These are phyloP conservation scores for Argopecten irradians DNA, from an alignment of 1,140 invertebrate species.

Conservation along the genomic window DNA sequence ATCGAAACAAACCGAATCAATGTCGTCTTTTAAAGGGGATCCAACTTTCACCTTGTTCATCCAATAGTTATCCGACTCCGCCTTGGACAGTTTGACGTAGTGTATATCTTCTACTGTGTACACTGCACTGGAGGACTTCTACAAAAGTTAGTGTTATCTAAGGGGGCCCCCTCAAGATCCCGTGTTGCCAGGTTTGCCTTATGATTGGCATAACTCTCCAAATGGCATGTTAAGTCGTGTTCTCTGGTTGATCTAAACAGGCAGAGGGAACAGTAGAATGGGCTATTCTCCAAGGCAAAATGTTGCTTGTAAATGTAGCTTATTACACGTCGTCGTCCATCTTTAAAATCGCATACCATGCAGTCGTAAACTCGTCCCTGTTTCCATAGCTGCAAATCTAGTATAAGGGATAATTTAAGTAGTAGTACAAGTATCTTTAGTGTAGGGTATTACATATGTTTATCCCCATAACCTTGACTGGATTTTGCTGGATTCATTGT, in stretches of 20 bases:
- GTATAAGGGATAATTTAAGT: neutral
- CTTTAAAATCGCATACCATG: neutral
- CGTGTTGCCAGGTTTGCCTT: neutral
- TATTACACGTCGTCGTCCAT: neutral
- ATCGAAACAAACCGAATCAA: neutral
- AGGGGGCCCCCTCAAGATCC: neutral
- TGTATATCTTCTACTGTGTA: neutral
- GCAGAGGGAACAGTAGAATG: neutral
- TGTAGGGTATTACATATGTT: no score
- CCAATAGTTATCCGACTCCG: neutral
- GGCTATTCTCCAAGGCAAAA: neutral
- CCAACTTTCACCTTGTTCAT: neutral
- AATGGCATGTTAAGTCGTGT: neutral
- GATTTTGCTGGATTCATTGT: neutral
- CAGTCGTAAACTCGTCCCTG: neutral
- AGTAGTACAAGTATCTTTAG: no score
- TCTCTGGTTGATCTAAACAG: neutral
- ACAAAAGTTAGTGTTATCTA: neutral
- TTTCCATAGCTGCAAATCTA: neutral
- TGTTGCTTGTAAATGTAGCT: neutral
- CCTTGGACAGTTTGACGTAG: neutral
- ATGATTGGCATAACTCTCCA: neutral
- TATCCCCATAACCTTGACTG: neutral
- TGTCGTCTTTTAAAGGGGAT: neutral
- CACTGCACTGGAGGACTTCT: neutral